Evolutionary conservation across 2,113 vertebrate genomes (phyloP).

Genomic region (Tetrao urogallus): DNA sequence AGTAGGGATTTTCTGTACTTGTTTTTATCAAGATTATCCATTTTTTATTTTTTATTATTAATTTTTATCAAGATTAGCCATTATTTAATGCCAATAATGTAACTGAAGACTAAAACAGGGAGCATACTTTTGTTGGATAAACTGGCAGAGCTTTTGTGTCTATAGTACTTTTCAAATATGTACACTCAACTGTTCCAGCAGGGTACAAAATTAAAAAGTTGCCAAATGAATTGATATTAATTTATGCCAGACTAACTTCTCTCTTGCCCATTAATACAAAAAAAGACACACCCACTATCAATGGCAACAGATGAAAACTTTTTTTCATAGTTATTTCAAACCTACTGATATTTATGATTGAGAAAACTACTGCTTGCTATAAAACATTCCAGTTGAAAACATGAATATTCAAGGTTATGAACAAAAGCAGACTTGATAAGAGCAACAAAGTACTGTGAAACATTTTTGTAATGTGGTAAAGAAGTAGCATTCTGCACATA

Average conservation of each 20-base stretch:
- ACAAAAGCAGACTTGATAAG: neutral
- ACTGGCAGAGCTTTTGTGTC: slow-evolving; percentile 3
- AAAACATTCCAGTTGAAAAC: neutral
- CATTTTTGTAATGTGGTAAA: neutral
- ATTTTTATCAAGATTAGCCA: slow-evolving; percentile 2
- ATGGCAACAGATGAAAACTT: neutral
- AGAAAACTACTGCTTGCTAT: neutral
- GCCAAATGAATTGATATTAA: slow-evolving; percentile 30
- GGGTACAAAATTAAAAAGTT: neutral
- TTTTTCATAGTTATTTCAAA: slow-evolving; percentile 14
- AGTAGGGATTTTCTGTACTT: neutral
- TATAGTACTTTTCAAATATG: slow-evolving; percentile 3
- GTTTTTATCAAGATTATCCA: neutral
- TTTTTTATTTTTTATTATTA: too few species aligned
- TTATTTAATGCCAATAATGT: slow-evolving; percentile 26
- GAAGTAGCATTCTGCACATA: neutral
- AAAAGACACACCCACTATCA: neutral
- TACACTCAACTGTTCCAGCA: neutral
- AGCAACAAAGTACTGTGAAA: neutral
- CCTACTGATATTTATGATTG: neutral
- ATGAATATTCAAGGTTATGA: neutral
- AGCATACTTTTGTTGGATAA: slow-evolving; percentile 6
- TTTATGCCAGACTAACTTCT: slow-evolving; percentile 6
- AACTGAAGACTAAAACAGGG: neutral
- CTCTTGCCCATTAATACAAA: slow-evolving; percentile 27